Base-by-base conservation (phyloP, 2,113 vertebrate genomes). In the Carassius auratus region DNA sequence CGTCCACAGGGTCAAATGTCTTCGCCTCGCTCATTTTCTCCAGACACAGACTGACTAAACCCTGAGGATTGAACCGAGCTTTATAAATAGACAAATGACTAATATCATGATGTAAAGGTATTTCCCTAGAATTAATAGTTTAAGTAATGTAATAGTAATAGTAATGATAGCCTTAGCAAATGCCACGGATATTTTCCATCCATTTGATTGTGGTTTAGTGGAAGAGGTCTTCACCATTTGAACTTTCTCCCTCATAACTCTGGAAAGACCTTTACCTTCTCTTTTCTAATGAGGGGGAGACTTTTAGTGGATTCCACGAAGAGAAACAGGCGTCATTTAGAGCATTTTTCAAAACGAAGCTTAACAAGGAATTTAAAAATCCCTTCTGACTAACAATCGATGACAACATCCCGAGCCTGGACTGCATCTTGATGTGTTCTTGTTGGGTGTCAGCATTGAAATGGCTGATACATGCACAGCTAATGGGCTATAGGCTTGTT, bases 331-430 rank as follows among this genome's bases (percentile, higher is more conserved):
- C 10, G 4, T 48, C 48, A 64, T 85, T 77, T 64, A 45, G 33
- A 42, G 61, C 10, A 10, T 10, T 50, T 84, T 84, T 76, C 5
- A 68, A 36, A 77, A 21, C 5, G 12, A 52, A 52, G 50, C 30
- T 85, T n/a, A 59, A 85, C n/a, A 45, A 78, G 64, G 59, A 36
- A 57, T 50, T 50, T 79, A 73, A 69, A 77, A 85, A 69, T 48
- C 64, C 68, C 55, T 38, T 50, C 30, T 82, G 85, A 86, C 1
- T 55, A 36, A 38, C 64, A 52, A 42, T 74, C 42, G 85, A 78
- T 45, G 62, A 38, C 81, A 76, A 36, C 26, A 77, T 85, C 61
- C 5, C 15, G 33, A 21, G 10, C 4, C 38, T 42, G 33, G 19
- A 59, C 21, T 36, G 6, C 17, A 1, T 52, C 19, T 64, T 59